A percentile compares a stretch with the other conserved stretches of the same genome.
phyloP scores from a whole-genome alignment of 2,113 vertebrate species.

The Plectropomus leopardus region DNA sequence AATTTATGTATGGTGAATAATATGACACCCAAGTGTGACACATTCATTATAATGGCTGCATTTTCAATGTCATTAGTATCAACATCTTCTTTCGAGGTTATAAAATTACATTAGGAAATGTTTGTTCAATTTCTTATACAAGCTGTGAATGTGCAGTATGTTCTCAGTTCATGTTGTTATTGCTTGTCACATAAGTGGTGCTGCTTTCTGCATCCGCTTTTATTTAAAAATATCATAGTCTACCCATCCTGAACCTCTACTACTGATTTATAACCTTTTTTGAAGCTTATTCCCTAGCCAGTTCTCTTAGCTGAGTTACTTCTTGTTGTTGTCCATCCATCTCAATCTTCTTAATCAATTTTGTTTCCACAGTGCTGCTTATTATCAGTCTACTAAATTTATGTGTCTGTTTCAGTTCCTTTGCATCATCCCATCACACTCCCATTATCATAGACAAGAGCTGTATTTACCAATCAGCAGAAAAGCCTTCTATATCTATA shows the following conservation, averaged over 20 bases:
- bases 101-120: not conserved
- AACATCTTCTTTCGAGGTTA: not conserved
- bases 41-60: not conserved
- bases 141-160: not conserved
- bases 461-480: slow-evolving; percentile 1
- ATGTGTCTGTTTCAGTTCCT: not conserved
- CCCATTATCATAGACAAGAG: not conserved
- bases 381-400: slow-evolving; percentile 14
- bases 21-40: not conserved
- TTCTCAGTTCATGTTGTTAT: slow-evolving; percentile 13
- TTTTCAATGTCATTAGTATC: slow-evolving; percentile 4
- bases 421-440: not conserved
- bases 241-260: not conserved
- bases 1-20: slow-evolving; percentile 22
- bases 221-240: slow-evolving; percentile 14
- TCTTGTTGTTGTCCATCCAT: not conserved
- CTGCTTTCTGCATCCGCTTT: slow-evolving; percentile 11
- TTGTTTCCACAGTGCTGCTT: not conserved
- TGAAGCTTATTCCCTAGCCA: not conserved
- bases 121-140: slow-evolving; percentile 3
- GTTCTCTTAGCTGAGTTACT: not conserved
- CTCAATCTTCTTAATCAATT: not conserved
- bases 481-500: not conserved
- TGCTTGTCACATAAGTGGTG: slow-evolving; percentile 6
- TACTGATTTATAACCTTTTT: slow-evolving; percentile 19